phyloP scores from a whole-genome alignment of 2,797 vertebrate species.

The Falco columbarius region DNA sequence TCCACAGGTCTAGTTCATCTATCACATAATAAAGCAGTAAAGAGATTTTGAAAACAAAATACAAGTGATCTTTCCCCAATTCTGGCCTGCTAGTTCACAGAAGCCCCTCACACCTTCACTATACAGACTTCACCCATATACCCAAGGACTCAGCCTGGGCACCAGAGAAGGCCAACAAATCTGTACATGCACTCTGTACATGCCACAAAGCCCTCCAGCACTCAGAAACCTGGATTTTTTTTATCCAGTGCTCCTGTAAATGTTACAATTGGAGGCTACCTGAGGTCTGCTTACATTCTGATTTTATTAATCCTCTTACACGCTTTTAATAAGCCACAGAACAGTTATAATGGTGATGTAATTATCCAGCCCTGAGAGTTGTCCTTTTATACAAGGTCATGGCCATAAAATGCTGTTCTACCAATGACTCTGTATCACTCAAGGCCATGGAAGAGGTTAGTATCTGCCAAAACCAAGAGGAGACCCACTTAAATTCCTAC shows the following conservation, averaged over 20 bases:
- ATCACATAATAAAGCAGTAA: not conserved
- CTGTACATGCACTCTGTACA: not conserved
- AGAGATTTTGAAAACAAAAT: not conserved
- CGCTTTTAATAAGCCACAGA: constrained; percentile 59
- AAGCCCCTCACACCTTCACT: not conserved
- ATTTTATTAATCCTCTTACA: constrained; percentile 67
- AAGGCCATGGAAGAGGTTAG: constrained; percentile 60
- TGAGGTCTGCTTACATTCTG: constrained; percentile 25
- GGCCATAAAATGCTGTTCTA: constrained; percentile 62
- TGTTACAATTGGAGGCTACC: constrained; percentile 16
- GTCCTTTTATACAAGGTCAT: constrained; percentile 64
- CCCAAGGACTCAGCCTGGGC: not conserved
- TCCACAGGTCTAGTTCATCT: not conserved
- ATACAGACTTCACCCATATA: not conserved
- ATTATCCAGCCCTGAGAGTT: constrained; percentile 65
- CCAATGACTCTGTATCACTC: constrained; percentile 65
- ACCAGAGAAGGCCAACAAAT: not conserved
- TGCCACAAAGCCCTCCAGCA: constrained; percentile 31
- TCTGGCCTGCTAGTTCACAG: not conserved
- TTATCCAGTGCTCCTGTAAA: constrained; percentile 38
- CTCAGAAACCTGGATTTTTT: constrained; percentile 2
- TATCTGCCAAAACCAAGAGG: constrained; percentile 64
- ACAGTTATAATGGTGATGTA: constrained; percentile 58
- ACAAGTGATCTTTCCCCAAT: not conserved
- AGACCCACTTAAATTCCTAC: constrained; percentile 56